Base-by-base conservation (phyloP, 2,888 invertebrate genomes). In the Escarpia spicata region DNA sequence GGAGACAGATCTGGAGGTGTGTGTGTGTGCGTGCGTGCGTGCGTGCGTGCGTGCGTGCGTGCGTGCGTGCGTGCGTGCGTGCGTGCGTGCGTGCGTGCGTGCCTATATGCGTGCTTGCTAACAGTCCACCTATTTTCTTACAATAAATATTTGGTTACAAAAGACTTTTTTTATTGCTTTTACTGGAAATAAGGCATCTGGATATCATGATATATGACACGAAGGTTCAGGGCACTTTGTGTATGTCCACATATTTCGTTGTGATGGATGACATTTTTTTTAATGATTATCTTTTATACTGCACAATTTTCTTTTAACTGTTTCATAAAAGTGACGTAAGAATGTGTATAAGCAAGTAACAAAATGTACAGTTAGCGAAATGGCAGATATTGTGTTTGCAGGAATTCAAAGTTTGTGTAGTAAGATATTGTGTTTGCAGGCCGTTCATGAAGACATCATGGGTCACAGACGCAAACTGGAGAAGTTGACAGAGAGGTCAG, bases 401-500 rank as follows among this genome's bases (percentile, higher is more conserved):
- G 9, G 52, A 9, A 4, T 9, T 52, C 52, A 19, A 26, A 75
- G 75, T 75, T 26, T 26, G 60, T 60, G 6, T 26, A 19, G 75
- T 75, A 26, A 26, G 75, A 75, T 15, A 75, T 75, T 75, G 75
- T 75, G 75, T 75, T 92, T 94, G 9, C 94, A 96, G 96, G 94
- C 94, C 45, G 93, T 96, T 91, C 94, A 95, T 92, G 95, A 95
- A 90, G 96, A 96, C 37, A 95, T 96, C 31, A 90, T 94, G 43
- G 94, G 94, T 44, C 95, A 96, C 43, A 97, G 98, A 60, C 97
- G 98, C 94, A 97, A 98, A 94, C 97, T 98, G 2, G 97, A 97
- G 52, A 97, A 97, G 60, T 97, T 98, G 43, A 97, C 97, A 6
- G 98, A 98, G 97, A 98, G 98, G 95, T 99, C 99, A 0, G 99